Evolutionary conservation across 2,888 invertebrate genomes (phyloP).

Genomic region (Desoria tigrina): DNA sequence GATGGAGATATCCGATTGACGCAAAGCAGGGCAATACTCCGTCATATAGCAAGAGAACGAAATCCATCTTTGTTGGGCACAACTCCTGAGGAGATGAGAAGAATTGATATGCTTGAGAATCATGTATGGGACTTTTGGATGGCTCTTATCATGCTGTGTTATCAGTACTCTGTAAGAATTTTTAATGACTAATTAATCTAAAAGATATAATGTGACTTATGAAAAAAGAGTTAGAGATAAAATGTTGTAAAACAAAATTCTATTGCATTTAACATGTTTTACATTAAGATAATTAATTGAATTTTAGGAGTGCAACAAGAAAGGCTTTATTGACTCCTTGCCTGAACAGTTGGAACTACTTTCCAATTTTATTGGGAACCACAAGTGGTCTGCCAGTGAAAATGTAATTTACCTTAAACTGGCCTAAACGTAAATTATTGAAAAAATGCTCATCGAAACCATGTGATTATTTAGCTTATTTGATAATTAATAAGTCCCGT

Average conservation of each 20-base stretch:
- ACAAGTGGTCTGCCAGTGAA: conserved; percentile 57
- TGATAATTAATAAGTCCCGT: too few relatives aligned
- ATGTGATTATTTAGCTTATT: too few relatives aligned
- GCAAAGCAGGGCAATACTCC: conserved; percentile 58
- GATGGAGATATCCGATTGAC: conserved; percentile 57
- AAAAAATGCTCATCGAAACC: too few relatives aligned
- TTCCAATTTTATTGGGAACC: conserved; percentile 56
- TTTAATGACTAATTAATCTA: too few relatives aligned
- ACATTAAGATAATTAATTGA: too few relatives aligned
- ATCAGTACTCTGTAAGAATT: conserved; percentile 46
- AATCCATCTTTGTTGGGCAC: conserved; percentile 56
- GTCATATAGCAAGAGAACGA: conserved; percentile 58
- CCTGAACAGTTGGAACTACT: conserved; percentile 55
- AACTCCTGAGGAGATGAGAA: conserved; percentile 55
- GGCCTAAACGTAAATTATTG: too few relatives aligned
- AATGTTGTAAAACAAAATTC: too few relatives aligned
- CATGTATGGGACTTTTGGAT: conserved; percentile 57
- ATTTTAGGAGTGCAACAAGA: conserved; percentile 57
- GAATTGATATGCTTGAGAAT: conserved; percentile 57
- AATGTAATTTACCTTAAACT: conserved; percentile 52
- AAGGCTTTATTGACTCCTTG: conserved; percentile 55
- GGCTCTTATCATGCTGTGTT: conserved; percentile 54
- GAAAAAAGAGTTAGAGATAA: too few relatives aligned
- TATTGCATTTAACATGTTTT: too few relatives aligned
- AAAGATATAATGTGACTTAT: too few relatives aligned